These are phyloP conservation scores for Campoplex capitator DNA, from an alignment of 2,888 invertebrate genomes.

Conservation along the genomic window DNA sequence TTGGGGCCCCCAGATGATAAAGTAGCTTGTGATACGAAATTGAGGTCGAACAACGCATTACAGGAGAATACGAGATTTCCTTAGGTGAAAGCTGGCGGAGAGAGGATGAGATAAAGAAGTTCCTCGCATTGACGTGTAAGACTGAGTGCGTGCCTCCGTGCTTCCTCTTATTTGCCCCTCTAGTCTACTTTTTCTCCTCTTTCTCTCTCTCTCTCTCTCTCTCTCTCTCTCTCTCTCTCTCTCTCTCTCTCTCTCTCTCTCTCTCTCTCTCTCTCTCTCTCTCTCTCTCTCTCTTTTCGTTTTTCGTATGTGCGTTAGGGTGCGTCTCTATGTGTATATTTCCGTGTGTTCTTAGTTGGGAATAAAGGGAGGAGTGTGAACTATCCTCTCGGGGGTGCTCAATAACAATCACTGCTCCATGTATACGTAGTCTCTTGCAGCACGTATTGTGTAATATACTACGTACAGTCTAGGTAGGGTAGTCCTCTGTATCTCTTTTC, in stretches of 20 bases:
- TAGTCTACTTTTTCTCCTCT: neutral
- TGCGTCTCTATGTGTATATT: constrained; percentile 24
- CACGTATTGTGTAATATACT: constrained; percentile 52
- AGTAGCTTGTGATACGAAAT: constrained; percentile 51
- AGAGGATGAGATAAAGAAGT: constrained; percentile 61
- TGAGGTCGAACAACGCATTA: constrained; percentile 51
- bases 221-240: neutral
- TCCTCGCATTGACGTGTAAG: constrained; percentile 48
- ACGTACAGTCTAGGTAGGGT: neutral
- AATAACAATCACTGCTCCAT: constrained; percentile 67
- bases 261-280: neutral
- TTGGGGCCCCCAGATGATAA: constrained; percentile 51
- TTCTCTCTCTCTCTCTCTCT: neutral
- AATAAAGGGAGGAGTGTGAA: constrained; percentile 59
- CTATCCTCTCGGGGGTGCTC: constrained; percentile 68
- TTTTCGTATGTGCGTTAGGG: constrained; percentile 9
- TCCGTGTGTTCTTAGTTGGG: constrained; percentile 52
- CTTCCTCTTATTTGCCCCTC: neutral
- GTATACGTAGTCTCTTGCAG: constrained; percentile 48
- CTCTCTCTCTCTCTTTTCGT: neutral
- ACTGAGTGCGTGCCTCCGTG: constrained; percentile 31
- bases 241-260: neutral
- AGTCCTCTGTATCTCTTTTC: constrained; percentile 57
- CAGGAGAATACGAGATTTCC: constrained; percentile 60
- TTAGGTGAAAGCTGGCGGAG: constrained; percentile 42